Base-by-base conservation (phyloP, 1,140 invertebrate genomes). In the Papilio helenus region DNA sequence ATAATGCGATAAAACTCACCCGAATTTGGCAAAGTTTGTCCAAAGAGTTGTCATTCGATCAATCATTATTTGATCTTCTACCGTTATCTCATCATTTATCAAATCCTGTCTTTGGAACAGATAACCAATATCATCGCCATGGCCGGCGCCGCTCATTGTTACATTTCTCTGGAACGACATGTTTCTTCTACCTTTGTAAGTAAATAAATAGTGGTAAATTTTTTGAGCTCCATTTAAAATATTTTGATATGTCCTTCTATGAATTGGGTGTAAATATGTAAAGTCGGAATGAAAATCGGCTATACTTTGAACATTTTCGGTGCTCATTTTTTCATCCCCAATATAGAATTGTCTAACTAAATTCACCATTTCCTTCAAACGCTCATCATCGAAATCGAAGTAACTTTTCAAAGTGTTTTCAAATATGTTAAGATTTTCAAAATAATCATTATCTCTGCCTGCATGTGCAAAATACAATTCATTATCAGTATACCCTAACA, bases 1-100 rank as follows among this genome's bases (percentile, higher is more conserved):
- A n/a, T n/a, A n/a, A n/a, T n/a, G n/a, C n/a, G n/a, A n/a, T 46
- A 46, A 46, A 46, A 82, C 83, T 72, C 79, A 89, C 88, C 85
- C 80, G 68, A 81, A 86, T 85, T 90, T 90, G 9, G 83, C 85
- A 49, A 90, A 90, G 72, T 90, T 90, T 10, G 86, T 82, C 88
- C 88, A 90, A 76, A 90, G 79, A 39, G 83, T 86, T 10, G 88
- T 90, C 74, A 90, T 86, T 29, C 81, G 76, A 78, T 90, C 82
- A 72, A 88, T 81, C 4, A 85, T 83, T 16, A 84, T 29, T 65
- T 86, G 84, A 72, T 89, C 85, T 68, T 83, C 81, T 55, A 77
- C 46, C 10, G 79, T 79, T 7, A 78, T 72, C 8, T 74, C 49
- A 29, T 79, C 80, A 23, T 49, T 29, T 9, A 84, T 65, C 20